These are phyloP conservation scores for Formica aserva DNA, from an alignment of 2,888 invertebrate genomes.

Conservation along the genomic window DNA sequence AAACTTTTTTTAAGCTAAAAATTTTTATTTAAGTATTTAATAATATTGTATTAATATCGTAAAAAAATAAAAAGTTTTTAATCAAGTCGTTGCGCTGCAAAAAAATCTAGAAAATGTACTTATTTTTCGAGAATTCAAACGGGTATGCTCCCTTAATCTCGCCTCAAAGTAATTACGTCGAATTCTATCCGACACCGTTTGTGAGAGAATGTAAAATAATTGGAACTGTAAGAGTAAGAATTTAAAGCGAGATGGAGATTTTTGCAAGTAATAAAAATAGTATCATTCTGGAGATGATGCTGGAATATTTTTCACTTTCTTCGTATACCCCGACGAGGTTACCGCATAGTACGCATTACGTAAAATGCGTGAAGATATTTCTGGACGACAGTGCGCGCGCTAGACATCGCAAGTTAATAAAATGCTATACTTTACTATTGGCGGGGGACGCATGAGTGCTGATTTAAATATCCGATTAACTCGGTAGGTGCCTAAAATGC, in stretches of 20 bases:
- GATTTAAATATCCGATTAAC: slow-evolving; percentile 34
- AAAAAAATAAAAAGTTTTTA: no score
- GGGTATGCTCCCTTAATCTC: background rate
- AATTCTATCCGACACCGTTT: background rate
- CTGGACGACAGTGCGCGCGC: background rate
- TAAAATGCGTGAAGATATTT: slow-evolving; percentile 35
- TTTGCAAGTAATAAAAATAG: background rate
- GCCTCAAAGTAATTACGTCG: background rate
- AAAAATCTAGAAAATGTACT: no score
- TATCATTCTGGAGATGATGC: slow-evolving; percentile 4
- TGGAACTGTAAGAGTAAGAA: background rate
- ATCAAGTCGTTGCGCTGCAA: no score
- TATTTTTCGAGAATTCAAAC: no score
- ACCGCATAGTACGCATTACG: slow-evolving; percentile 24
- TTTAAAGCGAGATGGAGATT: background rate
- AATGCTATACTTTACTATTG: background rate
- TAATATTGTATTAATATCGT: no score
- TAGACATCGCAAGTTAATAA: slow-evolving; percentile 5
- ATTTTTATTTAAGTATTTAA: no score
- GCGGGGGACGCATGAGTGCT: background rate
- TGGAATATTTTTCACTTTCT: slow-evolving; percentile 38
- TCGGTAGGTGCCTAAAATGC: background rate
- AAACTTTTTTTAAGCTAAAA: no score
- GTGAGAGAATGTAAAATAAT: background rate
- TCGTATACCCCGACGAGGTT: background rate